Evolutionary conservation across 2,888 invertebrate species (phyloP).

Genomic region (Pinctada fucata): DNA sequence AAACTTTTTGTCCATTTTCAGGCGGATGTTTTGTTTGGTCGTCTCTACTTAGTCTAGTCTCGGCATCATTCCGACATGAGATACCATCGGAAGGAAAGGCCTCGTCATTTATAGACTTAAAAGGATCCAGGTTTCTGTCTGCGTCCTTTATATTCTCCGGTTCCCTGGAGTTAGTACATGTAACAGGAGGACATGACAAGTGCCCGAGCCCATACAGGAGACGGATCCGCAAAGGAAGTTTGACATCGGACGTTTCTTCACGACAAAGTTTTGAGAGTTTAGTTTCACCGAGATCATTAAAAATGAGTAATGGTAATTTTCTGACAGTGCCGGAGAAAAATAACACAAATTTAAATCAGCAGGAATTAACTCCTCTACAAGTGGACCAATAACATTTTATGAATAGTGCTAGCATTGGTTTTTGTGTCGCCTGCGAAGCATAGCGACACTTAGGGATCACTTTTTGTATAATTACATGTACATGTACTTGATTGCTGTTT

Average conservation of each 20-base stretch:
- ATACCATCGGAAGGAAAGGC: neutral
- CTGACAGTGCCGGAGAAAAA: neutral
- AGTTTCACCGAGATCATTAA: neutral
- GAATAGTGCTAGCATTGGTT: too few species aligned
- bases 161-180: constrained; percentile 1
- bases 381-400: too few species aligned
- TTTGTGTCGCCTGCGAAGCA: too few species aligned
- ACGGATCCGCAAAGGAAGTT: neutral
- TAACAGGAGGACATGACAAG: neutral
- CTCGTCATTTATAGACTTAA: constrained; percentile 2
- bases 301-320: neutral
- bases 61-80: neutral
- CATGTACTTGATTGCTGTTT: too few species aligned
- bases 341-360: too few species aligned
- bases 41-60: neutral
- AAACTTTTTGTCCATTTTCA: neutral
- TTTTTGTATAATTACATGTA: too few species aligned
- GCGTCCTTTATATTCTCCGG: constrained; percentile 11
- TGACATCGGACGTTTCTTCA: neutral
- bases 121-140: constrained; percentile 15
- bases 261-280: neutral
- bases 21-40: neutral
- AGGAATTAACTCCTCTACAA: too few species aligned
- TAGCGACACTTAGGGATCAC: too few species aligned
- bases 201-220: neutral